A percentile compares a stretch with the other conserved stretches of the same genome.
These are phyloP conservation scores for Aporophyla nigra DNA, from an alignment of 2,888 invertebrate genomes.

Conservation along the genomic window DNA sequence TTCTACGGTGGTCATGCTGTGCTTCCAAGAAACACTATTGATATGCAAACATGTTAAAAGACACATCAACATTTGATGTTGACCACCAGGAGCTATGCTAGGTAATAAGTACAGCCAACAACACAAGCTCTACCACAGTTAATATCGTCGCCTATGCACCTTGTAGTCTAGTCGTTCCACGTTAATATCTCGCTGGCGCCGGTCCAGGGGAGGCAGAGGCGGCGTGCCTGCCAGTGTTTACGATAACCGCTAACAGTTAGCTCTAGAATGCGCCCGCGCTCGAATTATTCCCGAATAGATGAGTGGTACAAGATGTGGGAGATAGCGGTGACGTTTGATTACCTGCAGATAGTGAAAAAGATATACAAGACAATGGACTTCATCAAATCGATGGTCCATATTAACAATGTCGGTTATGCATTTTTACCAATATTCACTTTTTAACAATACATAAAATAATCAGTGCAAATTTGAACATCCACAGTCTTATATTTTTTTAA, in stretches of 20 bases:
- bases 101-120: slow-evolving; percentile 7
- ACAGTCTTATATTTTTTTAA: too few relatives aligned
- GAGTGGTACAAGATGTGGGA: slow-evolving; percentile 12
- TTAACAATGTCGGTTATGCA: too few relatives aligned
- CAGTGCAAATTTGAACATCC: too few relatives aligned
- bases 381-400: too few relatives aligned
- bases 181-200: slow-evolving; percentile 56
- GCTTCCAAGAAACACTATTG: not conserved
- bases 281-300: slow-evolving; percentile 29
- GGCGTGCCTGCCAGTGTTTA: slow-evolving; percentile 68
- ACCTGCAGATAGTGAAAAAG: not conserved
- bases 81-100: not conserved
- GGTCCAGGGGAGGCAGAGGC: slow-evolving; percentile 51
- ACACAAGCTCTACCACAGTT: slow-evolving; percentile 18
- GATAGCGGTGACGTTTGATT: not conserved
- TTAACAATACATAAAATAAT: too few relatives aligned
- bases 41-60: too few relatives aligned
- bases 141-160: slow-evolving; percentile 9
- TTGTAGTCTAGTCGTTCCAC: slow-evolving; percentile 24
- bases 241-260: slow-evolving; percentile 62
- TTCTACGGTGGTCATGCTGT: too few relatives aligned
- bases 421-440: too few relatives aligned
- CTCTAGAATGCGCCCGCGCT: slow-evolving; percentile 58
- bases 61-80: not conserved
- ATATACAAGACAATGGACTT: not conserved